Evolutionary conservation across 2,113 vertebrate species (phyloP).

Genomic region (Anthoscopus minutus): DNA sequence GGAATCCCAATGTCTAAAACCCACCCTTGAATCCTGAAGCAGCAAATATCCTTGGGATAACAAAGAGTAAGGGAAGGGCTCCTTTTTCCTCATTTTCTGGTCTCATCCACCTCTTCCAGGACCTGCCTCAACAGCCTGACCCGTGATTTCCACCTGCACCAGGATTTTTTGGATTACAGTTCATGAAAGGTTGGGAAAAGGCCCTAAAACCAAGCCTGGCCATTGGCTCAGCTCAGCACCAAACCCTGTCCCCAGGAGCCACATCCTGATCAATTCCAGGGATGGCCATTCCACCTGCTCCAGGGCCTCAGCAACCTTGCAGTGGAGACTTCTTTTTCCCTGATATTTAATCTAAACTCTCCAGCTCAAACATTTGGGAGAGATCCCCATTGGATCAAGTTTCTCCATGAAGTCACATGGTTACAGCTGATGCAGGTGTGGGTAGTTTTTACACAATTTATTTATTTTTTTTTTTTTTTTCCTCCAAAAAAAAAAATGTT

Average conservation of each 20-base stretch:
- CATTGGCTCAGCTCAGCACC: accelerated
- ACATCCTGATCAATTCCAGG: background rate
- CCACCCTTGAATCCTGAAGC: background rate
- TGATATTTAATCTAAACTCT: background rate
- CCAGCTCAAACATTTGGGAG: background rate
- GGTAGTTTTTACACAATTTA: background rate
- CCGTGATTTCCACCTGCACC: background rate
- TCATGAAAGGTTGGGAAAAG: background rate
- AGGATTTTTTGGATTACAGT: too few relatives aligned
- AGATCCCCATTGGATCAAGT: too few relatives aligned
- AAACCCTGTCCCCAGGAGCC: too few relatives aligned
- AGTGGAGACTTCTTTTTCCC: background rate
- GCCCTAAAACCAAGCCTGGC: accelerated
- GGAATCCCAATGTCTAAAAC: background rate
- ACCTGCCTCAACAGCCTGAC: background rate
- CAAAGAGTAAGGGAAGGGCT: background rate
- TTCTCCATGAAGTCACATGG: accelerated
- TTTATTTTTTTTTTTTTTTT: background rate
- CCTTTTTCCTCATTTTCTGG: background rate
- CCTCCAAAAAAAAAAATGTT: background rate
- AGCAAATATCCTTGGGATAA: background rate
- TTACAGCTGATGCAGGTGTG: background rate
- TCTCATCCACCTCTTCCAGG: background rate
- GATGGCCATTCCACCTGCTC: background rate
- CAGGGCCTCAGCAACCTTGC: background rate